Conservation (phyloP, 1,140 invertebrate genomes). For the Plectus sambesii region DNA sequence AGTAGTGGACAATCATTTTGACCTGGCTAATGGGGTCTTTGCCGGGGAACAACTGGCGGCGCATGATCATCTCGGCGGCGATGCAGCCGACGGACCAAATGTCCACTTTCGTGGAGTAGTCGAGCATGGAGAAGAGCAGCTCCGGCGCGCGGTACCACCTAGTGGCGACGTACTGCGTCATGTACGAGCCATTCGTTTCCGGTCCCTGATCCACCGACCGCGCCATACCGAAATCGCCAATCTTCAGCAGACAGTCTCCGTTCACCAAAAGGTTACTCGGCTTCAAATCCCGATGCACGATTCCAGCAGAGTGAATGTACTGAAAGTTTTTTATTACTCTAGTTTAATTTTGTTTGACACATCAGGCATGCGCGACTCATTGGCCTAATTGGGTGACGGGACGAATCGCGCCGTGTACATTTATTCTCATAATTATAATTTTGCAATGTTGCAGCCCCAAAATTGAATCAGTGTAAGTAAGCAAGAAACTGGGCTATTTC, state of each 20-base stretch:
- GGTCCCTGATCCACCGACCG: conserved; percentile 19
- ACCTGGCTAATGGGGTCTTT: conserved; percentile 59
- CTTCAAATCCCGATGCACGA: conserved; percentile 51
- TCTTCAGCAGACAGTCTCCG: conserved; percentile 49
- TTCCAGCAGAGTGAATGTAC: conserved; percentile 51
- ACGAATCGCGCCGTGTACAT: no score
- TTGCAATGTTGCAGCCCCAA: not conserved
- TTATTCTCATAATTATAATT: not conserved
- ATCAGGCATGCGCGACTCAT: conserved; percentile 2
- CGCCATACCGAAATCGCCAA: conserved; percentile 51
- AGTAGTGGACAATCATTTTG: conserved; percentile 34
- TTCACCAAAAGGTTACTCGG: conserved; percentile 52
- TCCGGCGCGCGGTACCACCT: conserved; percentile 79
- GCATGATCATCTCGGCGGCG: conserved; percentile 83
- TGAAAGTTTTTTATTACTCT: no score
- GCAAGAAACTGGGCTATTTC: no score
- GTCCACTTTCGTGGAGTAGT: conserved; percentile 63
- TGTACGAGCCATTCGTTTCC: conserved; percentile 29
- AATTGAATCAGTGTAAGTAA: conserved; percentile 2
- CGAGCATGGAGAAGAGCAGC: conserved; percentile 91
- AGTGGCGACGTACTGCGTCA: conserved; percentile 76
- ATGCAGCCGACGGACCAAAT: conserved; percentile 99
- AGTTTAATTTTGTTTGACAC: no score
- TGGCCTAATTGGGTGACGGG: no score
- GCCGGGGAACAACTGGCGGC: conserved; percentile 91